Evolutionary conservation across 2,888 invertebrate genomes (phyloP).

Genomic region (Andrena marginata): DNA sequence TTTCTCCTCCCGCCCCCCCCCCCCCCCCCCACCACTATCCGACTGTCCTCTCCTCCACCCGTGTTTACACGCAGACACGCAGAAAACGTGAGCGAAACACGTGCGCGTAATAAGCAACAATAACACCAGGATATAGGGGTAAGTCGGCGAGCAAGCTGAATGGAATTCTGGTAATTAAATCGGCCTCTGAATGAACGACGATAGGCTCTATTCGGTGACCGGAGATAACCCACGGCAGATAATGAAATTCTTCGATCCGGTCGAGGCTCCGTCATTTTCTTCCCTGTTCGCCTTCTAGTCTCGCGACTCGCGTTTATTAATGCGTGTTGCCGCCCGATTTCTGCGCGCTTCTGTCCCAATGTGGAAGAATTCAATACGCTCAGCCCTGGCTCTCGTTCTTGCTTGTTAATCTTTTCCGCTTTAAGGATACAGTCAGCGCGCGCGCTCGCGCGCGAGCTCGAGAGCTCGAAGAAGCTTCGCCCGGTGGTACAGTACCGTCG

Average conservation of each 20-base stretch:
- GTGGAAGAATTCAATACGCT: conserved; percentile 57
- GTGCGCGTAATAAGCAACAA: conserved; percentile 2
- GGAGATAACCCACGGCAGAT: conserved; percentile 62
- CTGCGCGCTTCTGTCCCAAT: conserved; percentile 9
- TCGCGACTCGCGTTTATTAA: conserved; percentile 44
- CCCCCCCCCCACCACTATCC: background rate
- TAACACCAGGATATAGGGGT: conserved; percentile 1
- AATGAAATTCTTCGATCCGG: conserved; percentile 62
- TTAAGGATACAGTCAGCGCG: conserved; percentile 24
- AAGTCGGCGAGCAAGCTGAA: conserved; percentile 48
- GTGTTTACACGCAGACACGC: conserved; percentile 14
- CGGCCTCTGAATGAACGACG: conserved; percentile 61
- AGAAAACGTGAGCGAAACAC: conserved; percentile 1
- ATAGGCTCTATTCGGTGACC: conserved; percentile 55
- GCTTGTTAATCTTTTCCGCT: conserved; percentile 66
- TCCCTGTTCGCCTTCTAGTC: conserved; percentile 22
- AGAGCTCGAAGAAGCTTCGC: conserved; percentile 35
- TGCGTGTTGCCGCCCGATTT: conserved; percentile 33
- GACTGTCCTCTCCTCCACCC: background rate
- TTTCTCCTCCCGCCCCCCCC: conserved; percentile 47
- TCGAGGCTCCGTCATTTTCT: conserved; percentile 45
- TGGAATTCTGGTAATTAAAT: conserved; percentile 68
- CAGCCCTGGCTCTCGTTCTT: conserved; percentile 40
- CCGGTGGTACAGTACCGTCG: conserved; percentile 39
- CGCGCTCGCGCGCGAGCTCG: background rate